Evolutionary conservation across 92 coral and sea anemone genomes (phyloP).

Genomic region (Phymanthus crucifer): DNA sequence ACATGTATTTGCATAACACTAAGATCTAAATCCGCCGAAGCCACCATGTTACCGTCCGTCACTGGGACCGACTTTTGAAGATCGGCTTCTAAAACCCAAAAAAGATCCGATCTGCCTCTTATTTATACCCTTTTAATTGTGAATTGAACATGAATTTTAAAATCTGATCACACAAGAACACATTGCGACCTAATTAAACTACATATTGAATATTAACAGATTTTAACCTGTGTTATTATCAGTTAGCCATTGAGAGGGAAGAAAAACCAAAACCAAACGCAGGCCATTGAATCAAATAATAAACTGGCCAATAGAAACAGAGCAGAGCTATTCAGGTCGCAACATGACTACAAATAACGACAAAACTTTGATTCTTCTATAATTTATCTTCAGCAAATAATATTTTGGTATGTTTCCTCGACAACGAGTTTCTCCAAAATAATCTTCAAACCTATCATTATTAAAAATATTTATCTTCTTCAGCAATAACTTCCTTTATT

Average conservation of each 20-base stretch:
- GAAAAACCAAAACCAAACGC: slow-evolving; percentile 7
- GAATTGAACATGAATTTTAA: background rate
- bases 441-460: background rate
- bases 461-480: background rate
- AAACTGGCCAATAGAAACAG: slow-evolving; percentile 18
- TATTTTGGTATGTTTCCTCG: background rate
- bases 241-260: slow-evolving; percentile 14
- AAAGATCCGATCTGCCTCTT: background rate
- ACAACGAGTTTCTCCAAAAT: background rate
- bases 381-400: background rate
- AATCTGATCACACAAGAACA: background rate
- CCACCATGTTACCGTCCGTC: background rate
- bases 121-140: background rate
- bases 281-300: slow-evolving; percentile 6
- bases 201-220: slow-evolving; percentile 4
- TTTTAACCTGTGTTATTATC: slow-evolving; percentile 15
- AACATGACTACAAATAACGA: slow-evolving; percentile 10
- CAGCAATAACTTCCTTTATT: background rate
- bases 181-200: slow-evolving; percentile 5
- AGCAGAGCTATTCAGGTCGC: slow-evolving; percentile 10
- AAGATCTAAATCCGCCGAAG: background rate
- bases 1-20: slow-evolving; percentile 10
- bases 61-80: slow-evolving; percentile 3
- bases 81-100: background rate
- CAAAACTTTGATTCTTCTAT: background rate